Conservation (phyloP, 2,888 invertebrate species). For the Balanococcus diminutus region DNA sequence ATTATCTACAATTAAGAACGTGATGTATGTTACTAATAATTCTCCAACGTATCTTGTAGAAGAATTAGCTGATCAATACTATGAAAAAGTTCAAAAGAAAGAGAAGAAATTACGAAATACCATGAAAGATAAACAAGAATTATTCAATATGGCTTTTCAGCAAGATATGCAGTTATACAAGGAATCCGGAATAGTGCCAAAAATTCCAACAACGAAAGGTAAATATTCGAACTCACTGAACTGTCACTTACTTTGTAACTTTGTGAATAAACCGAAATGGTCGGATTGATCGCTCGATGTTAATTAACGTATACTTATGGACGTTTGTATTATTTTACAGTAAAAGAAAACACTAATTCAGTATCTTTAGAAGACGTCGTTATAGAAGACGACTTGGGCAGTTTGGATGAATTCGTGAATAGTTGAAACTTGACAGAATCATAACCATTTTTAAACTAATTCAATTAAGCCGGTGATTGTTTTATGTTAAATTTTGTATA, state of each 20-base stretch:
- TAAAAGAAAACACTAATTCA: constrained; percentile 45
- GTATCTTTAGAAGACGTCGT: constrained; percentile 58
- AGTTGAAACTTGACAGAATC: constrained; percentile 35
- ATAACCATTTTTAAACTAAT: neutral
- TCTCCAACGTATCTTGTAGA: constrained; percentile 61
- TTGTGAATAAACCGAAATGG: too few species aligned
- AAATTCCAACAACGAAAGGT: constrained; percentile 24
- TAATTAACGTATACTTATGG: too few species aligned
- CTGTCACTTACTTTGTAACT: too few species aligned
- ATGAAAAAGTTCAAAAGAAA: constrained; percentile 65
- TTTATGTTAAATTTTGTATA: neutral
- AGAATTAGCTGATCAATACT: constrained; percentile 67
- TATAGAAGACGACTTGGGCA: constrained; percentile 57
- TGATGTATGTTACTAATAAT: too few species aligned
- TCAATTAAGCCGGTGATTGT: neutral
- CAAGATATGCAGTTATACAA: constrained; percentile 71
- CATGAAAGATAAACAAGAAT: constrained; percentile 71
- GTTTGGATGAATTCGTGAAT: constrained; percentile 57
- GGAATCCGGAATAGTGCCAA: constrained; percentile 67
- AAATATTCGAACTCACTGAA: too few species aligned
- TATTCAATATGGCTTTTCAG: constrained; percentile 74
- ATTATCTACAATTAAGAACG: too few species aligned
- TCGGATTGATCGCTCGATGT: neutral
- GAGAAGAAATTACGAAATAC: constrained; percentile 67
- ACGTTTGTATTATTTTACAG: constrained; percentile 50